Conservation (phyloP, 2,888 invertebrate species). For the Standfussiana lucernea region DNA sequence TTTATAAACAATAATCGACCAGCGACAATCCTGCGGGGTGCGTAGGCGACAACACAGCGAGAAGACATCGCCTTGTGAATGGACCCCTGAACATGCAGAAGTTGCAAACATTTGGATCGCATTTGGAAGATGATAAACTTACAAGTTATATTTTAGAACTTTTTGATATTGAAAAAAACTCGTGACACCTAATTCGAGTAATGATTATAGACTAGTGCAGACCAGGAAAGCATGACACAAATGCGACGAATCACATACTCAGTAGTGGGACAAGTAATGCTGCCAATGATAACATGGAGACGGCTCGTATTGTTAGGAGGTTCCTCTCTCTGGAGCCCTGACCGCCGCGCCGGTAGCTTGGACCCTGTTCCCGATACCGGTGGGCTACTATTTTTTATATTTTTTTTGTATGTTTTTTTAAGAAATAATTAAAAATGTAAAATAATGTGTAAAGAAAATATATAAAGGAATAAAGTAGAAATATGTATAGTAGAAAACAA, state of each 20-base stretch:
- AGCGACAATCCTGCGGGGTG: slow-evolving; percentile 77
- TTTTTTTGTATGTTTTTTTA: too few relatives aligned
- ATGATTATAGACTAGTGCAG: neutral
- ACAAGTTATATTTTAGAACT: neutral
- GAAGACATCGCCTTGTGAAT: slow-evolving; percentile 69
- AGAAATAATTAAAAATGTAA: too few relatives aligned
- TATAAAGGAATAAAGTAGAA: neutral
- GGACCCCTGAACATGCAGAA: slow-evolving; percentile 61
- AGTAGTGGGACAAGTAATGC: neutral
- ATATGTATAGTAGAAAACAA: neutral
- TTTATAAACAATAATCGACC: slow-evolving; percentile 65
- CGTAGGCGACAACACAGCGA: slow-evolving; percentile 79
- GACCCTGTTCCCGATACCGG: too few relatives aligned
- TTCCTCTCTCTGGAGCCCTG: too few relatives aligned
- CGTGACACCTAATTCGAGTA: neutral
- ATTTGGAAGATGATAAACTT: neutral
- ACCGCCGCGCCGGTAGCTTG: too few relatives aligned
- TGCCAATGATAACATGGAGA: neutral
- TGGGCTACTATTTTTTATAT: too few relatives aligned
- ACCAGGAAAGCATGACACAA: neutral
- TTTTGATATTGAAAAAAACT: neutral
- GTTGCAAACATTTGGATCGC: slow-evolving; percentile 29
- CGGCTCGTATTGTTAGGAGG: too few relatives aligned
- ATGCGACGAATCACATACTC: neutral
- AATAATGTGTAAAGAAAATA: too few relatives aligned